Evolutionary conservation across 2,797 vertebrate genomes (phyloP).

Genomic region (Tangara arthus): DNA sequence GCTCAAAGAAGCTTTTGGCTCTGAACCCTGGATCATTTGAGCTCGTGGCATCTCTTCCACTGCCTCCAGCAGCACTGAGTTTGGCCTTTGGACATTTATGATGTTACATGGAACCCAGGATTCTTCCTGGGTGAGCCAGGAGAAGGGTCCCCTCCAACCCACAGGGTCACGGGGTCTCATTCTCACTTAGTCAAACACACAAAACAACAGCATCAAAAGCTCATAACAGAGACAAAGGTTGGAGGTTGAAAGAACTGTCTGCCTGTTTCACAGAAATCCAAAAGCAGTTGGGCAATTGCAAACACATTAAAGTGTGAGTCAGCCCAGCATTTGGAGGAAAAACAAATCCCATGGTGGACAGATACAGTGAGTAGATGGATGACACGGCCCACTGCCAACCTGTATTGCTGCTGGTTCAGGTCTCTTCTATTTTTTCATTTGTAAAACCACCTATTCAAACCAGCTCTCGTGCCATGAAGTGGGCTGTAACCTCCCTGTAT

Average conservation of each 20-base stretch:
- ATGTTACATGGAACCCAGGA: not conserved
- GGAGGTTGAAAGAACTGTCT: not conserved
- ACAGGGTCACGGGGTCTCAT: not conserved
- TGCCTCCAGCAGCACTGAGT: not conserved
- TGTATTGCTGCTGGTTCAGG: not conserved
- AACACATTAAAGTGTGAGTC: slow-evolving; percentile 40
- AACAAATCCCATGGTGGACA: not conserved
- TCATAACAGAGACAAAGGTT: not conserved
- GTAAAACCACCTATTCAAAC: not conserved
- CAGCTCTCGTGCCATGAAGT: not conserved
- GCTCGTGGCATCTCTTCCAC: not conserved
- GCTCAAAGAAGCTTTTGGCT: not conserved
- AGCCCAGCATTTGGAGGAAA: not conserved
- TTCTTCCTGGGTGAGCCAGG: not conserved
- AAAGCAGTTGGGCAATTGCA: slow-evolving; percentile 27
- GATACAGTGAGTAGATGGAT: not conserved
- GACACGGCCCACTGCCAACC: not conserved
- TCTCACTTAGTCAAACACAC: not conserved
- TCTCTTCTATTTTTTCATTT: not conserved
- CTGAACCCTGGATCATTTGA: not conserved
- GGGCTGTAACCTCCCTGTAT: not conserved
- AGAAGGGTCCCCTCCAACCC: not conserved
- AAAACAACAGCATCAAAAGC: not conserved
- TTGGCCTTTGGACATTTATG: not conserved
- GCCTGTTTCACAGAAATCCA: slow-evolving; percentile 5